Percentiles rank a stretch among this genome's conserved stretches.
Conservation (phyloP, 2,113 vertebrate genomes). For the Leucopsar rothschildi region DNA sequence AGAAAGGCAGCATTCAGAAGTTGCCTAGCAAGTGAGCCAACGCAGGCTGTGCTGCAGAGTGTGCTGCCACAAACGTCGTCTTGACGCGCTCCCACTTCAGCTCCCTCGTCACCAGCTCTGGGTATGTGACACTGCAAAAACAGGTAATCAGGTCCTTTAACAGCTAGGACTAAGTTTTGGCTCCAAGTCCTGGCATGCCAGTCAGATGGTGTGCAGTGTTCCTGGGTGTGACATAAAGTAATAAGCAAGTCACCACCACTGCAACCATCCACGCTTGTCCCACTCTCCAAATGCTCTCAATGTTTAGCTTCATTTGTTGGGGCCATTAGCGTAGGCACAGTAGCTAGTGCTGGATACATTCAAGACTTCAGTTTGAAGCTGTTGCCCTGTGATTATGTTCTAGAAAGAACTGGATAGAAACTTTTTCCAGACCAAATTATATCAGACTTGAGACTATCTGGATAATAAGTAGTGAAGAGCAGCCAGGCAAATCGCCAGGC, state of each 20-base stretch:
- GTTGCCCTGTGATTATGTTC: background rate
- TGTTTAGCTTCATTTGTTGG: background rate
- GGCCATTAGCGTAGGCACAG: background rate
- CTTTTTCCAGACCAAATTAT: background rate
- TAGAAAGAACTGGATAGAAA: background rate
- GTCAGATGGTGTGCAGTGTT: background rate
- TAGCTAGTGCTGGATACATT: background rate
- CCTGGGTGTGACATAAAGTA: background rate
- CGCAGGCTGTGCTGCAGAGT: background rate
- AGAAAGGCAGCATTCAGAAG: conserved; percentile 50
- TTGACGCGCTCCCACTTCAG: conserved; percentile 31
- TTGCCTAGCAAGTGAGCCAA: conserved; percentile 53
- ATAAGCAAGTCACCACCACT: background rate
- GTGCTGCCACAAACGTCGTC: conserved; percentile 27
- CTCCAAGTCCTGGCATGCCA: background rate
- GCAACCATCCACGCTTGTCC: background rate
- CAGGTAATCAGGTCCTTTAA: conserved; percentile 14
- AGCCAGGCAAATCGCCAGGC: background rate
- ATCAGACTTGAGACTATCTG: background rate
- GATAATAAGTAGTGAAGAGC: background rate
- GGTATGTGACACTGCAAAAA: background rate
- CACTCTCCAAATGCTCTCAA: background rate
- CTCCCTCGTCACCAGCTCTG: conserved; percentile 22
- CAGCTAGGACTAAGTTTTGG: background rate
- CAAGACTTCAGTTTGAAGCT: background rate